Conservation (phyloP, 2,888 invertebrate species). For the Leptogaster cylindrica region DNA sequence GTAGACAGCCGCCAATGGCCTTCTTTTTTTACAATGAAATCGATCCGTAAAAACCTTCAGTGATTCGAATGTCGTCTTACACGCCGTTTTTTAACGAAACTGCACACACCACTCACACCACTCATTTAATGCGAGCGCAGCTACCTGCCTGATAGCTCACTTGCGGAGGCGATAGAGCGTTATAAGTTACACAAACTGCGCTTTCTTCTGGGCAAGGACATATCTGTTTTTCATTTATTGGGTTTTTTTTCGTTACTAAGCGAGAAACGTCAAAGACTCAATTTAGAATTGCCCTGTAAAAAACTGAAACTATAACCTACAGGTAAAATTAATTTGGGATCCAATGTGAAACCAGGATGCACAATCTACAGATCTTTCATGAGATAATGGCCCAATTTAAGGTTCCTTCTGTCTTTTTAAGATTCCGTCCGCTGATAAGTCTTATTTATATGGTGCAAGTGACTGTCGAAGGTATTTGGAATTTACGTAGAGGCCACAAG, state of each 20-base stretch:
- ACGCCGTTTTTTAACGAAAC: neutral
- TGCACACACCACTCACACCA: neutral
- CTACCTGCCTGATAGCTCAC: no score
- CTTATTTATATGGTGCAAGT: slow-evolving; percentile 48
- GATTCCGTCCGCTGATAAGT: slow-evolving; percentile 49
- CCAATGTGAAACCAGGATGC: slow-evolving; percentile 10
- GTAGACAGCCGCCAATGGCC: slow-evolving; percentile 61
- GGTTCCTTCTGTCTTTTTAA: slow-evolving; percentile 50
- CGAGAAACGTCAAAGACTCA: slow-evolving; percentile 25
- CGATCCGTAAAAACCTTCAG: slow-evolving; percentile 8
- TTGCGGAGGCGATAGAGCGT: no score
- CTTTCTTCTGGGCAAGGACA: slow-evolving; percentile 11
- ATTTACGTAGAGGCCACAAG: no score
- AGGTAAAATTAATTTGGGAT: slow-evolving; percentile 23
- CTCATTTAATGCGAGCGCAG: no score
- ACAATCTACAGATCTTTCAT: slow-evolving; percentile 37
- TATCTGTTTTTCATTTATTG: neutral
- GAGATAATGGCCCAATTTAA: slow-evolving; percentile 51
- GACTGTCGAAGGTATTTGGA: no score
- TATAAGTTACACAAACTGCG: neutral
- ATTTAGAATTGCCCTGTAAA: neutral
- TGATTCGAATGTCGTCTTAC: slow-evolving; percentile 12
- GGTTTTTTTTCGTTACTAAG: slow-evolving; percentile 7
- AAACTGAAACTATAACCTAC: slow-evolving; percentile 5
- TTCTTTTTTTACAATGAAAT: slow-evolving; percentile 19